Percentiles rank a stretch among this genome's conserved stretches.
Evolutionary conservation across 2,113 vertebrate species (phyloP).

Genomic region (Poecilia latipinna): DNA sequence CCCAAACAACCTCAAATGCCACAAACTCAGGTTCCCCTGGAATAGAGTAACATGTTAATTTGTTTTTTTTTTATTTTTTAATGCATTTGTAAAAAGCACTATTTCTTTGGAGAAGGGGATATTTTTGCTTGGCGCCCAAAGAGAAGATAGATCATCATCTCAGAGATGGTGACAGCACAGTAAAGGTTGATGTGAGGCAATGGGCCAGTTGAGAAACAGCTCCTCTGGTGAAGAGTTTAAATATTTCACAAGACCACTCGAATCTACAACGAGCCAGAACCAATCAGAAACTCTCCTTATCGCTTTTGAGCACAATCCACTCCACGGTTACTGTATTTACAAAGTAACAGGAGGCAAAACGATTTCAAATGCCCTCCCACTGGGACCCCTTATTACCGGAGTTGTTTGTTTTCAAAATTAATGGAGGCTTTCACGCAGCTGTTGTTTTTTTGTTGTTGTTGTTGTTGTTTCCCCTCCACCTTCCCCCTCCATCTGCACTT

Average conservation of each 20-base stretch:
- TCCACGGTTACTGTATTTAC: slow-evolving; percentile 23
- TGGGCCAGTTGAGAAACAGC: neutral
- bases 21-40: no score
- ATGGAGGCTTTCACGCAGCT: slow-evolving; percentile 38
- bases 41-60: no score
- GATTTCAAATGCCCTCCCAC: slow-evolving; percentile 39
- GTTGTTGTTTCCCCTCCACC: slow-evolving; percentile 7
- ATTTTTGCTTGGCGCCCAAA: neutral
- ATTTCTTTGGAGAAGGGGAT: no score
- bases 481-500: slow-evolving; percentile 17
- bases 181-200: neutral
- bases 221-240: neutral
- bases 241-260: slow-evolving; percentile 21
- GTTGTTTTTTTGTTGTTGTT: slow-evolving; percentile 6
- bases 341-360: slow-evolving; percentile 30
- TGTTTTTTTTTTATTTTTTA: no score
- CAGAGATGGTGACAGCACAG: neutral
- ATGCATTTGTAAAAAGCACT: no score
- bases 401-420: slow-evolving; percentile 60
- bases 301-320: slow-evolving; percentile 30
- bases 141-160: neutral
- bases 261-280: slow-evolving; percentile 34
- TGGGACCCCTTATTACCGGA: slow-evolving; percentile 44
- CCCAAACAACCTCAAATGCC: no score
- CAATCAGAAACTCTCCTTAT: slow-evolving; percentile 40